Evolutionary conservation across 2,113 vertebrate species (phyloP).

Genomic region (Morone chrysops): DNA sequence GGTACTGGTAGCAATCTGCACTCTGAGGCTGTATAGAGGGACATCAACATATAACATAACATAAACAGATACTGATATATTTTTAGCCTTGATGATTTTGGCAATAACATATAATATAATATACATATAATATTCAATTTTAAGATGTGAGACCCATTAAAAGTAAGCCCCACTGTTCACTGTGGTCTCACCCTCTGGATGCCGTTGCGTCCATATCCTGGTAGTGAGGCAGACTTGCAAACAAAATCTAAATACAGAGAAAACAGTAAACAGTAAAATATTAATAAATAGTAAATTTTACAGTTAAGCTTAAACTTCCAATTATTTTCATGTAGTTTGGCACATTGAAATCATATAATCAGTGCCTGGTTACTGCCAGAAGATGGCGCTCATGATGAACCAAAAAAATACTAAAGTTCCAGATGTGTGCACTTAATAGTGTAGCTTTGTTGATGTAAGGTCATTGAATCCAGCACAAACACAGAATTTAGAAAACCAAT

Average conservation of each 20-base stretch:
- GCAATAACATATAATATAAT: not conserved
- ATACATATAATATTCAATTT: not conserved
- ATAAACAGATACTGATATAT: too few species aligned
- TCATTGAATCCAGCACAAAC: constrained; percentile 11
- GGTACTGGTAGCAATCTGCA: constrained; percentile 96
- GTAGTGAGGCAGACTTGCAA: constrained; percentile 94
- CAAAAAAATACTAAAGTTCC: constrained; percentile 1
- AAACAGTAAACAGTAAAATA: not conserved
- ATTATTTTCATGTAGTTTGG: not conserved
- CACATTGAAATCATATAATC: not conserved
- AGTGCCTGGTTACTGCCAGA: constrained; percentile 50
- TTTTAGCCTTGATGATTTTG: too few species aligned
- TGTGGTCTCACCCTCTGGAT: constrained; percentile 89
- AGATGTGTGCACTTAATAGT: constrained; percentile 14
- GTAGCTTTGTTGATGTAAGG: constrained; percentile 1
- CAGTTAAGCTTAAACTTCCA: not conserved
- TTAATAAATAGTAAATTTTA: not conserved
- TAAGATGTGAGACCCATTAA: not conserved
- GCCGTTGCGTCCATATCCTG: constrained; percentile 95
- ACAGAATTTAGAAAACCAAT: not conserved
- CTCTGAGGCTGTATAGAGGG: constrained; percentile 81
- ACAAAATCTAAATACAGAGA: constrained; percentile 88
- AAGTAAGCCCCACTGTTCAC: constrained; percentile 5
- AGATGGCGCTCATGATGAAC: constrained; percentile 71
- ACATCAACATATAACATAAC: not conserved